Evolutionary conservation across 2,797 vertebrate species (phyloP).

Genomic region (Sebastes goodei): DNA sequence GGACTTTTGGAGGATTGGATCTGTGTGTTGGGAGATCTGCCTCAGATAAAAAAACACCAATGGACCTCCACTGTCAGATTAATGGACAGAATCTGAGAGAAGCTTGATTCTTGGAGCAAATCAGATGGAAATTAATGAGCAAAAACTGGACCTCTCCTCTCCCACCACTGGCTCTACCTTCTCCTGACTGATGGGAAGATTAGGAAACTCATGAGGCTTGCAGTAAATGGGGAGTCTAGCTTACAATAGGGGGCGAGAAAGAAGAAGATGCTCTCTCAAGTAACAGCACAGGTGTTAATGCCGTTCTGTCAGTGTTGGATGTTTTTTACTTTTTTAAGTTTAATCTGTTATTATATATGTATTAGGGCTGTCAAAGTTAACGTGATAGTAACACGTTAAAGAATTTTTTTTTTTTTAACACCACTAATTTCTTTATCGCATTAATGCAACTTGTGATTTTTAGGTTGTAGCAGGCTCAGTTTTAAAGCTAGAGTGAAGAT

Average conservation of each 20-base stretch:
- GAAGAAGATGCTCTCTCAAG: constrained; percentile 10
- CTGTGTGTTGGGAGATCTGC: constrained; percentile 32
- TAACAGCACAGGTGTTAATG: constrained; percentile 28
- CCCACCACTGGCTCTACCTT: constrained; percentile 60
- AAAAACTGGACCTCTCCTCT: constrained; percentile 74
- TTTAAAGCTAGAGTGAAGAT: no score
- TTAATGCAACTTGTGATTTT: no score
- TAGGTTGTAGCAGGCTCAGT: no score
- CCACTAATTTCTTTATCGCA: no score
- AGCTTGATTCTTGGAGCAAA: constrained; percentile 71
- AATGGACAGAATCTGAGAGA: constrained; percentile 78
- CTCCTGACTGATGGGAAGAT: constrained; percentile 81
- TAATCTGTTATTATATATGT: background rate
- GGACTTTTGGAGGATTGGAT: constrained; percentile 23
- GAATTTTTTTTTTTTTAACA: no score
- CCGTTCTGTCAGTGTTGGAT: background rate
- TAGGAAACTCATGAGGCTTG: constrained; percentile 84
- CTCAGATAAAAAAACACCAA: constrained; percentile 62
- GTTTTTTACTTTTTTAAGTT: background rate
- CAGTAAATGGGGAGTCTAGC: constrained; percentile 66
- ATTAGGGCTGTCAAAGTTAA: background rate
- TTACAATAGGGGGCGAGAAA: constrained; percentile 24
- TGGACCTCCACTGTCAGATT: constrained; percentile 73
- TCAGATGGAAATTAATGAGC: constrained; percentile 82
- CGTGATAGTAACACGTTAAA: no score